A percentile compares a stretch with the other conserved stretches of the same genome.
Evolutionary conservation across 2,113 vertebrate genomes (phyloP).

Genomic region (Pituophis catenifer): DNA sequence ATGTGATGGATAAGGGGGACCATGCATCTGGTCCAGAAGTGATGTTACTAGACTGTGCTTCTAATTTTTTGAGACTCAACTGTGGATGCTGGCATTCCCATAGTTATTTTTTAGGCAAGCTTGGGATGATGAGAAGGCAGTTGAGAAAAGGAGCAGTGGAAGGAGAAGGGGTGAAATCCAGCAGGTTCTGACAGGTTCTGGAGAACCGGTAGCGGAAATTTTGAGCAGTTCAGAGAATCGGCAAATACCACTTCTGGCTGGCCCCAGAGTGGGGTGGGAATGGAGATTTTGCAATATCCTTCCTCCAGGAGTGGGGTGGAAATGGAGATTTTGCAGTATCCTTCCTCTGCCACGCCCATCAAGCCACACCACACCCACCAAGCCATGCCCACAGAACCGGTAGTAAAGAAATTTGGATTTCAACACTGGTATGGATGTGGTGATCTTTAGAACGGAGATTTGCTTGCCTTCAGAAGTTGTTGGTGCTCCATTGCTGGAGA

Average conservation of each 20-base stretch:
- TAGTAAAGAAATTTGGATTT: too few relatives aligned
- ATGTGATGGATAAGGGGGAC: neutral
- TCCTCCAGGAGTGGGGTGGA: too few relatives aligned
- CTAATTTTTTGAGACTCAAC: neutral
- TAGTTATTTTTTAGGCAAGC: neutral
- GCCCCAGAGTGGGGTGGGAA: too few relatives aligned
- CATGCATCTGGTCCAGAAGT: neutral
- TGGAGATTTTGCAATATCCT: too few relatives aligned
- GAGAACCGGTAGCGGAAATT: too few relatives aligned
- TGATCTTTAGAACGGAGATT: neutral
- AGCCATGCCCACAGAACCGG: too few relatives aligned
- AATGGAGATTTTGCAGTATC: too few relatives aligned
- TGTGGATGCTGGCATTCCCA: neutral
- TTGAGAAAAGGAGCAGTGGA: neutral
- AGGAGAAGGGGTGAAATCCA: neutral
- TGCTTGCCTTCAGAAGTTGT: neutral
- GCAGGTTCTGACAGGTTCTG: too few relatives aligned
- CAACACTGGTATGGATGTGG: neutral
- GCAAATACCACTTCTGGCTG: too few relatives aligned
- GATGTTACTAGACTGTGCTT: neutral
- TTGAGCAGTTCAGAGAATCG: too few relatives aligned
- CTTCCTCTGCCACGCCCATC: too few relatives aligned
- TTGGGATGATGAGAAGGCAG: neutral
- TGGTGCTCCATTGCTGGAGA: neutral
- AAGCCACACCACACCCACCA: too few relatives aligned